Base-by-base conservation (phyloP, 2,888 invertebrate genomes). In the Xylophagus ater region DNA sequence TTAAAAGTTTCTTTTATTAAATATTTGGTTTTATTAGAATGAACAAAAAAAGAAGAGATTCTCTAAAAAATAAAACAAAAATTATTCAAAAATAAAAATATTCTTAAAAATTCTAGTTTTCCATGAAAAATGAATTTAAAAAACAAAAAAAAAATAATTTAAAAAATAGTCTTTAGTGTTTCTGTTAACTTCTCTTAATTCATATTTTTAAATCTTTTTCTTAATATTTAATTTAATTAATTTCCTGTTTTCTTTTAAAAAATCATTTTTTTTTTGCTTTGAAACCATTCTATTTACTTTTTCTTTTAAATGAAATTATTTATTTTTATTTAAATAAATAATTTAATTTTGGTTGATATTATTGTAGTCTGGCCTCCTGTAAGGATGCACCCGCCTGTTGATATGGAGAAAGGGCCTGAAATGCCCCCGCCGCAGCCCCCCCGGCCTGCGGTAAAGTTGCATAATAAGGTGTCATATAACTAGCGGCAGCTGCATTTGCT, bases 351-450 rank as follows among this genome's bases (percentile, higher is more conserved):
- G 34, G 34, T 41, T 42, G 29, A 40, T 45, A 49, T 49, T 49
- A 51, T 50, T 51, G 51, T 39, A 51, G 46, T 42, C 51, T 45
- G 42, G 51, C 51, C 47, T 51, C 51, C 41, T 51, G 51, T 49
- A 51, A 36, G 45, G 50, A 48, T 42, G 49, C 49, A 36, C 46
- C 46, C 39, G 47, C 47, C 33, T 46, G 46, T 35, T 50, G 51
- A 44, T 51, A 51, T 26, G 46, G 49, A 34, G 45, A 46, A 40
- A 51, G 41, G 28, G 47, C 48, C 41, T 47, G 39, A 50, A 46
- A 46, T 42, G 47, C 49, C 17, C 47, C 47, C 17, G 43, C 48
- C 8, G 44, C 46, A 26, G 37, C 43, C 29, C 38, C 43, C 23
- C 44, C 47, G 33, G 45, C 42, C 39, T 50, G 51, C 33, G 50